Conservation (phyloP, 2,113 vertebrate genomes). For the Mugil cephalus region DNA sequence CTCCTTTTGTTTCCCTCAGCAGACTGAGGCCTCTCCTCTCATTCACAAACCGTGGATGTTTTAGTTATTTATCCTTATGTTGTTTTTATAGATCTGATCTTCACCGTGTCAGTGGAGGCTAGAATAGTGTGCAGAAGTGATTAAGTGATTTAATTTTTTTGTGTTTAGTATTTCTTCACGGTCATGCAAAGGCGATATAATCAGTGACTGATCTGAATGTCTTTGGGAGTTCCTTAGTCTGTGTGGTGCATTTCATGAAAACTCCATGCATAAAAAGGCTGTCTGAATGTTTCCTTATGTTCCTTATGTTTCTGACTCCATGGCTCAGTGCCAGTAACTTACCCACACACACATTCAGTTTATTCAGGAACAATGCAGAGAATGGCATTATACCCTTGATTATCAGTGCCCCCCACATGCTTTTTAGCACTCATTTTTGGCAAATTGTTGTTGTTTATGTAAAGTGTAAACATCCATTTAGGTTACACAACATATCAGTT, state of each 20-base stretch:
- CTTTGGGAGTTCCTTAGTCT: too few species aligned
- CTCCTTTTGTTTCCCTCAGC: constrained; percentile 38
- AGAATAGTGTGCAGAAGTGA: not conserved
- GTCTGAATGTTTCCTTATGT: constrained; percentile 59
- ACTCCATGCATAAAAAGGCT: not conserved
- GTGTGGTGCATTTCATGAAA: too few species aligned
- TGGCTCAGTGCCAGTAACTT: too few species aligned
- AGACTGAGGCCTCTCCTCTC: constrained; percentile 29
- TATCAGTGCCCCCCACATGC: too few species aligned
- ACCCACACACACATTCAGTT: too few species aligned
- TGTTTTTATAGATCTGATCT: constrained; percentile 5
- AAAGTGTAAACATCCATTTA: not conserved
- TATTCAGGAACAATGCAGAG: too few species aligned
- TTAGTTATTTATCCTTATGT: not conserved
- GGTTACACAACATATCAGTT: too few species aligned
- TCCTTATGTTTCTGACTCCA: not conserved
- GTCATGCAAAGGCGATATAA: constrained; percentile 26
- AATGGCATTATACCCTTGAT: too few species aligned
- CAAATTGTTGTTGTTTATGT: not conserved
- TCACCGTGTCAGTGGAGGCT: not conserved
- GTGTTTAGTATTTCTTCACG: constrained; percentile 29
- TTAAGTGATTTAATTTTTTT: too few species aligned
- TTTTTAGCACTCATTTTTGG: too few species aligned
- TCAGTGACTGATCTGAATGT: constrained; percentile 24
- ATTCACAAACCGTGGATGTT: not conserved